A percentile compares a stretch with the other conserved stretches of the same genome.
These are phyloP conservation scores for Sakesphorus luctuosus DNA, from an alignment of 2,113 vertebrate genomes.

Conservation along the genomic window DNA sequence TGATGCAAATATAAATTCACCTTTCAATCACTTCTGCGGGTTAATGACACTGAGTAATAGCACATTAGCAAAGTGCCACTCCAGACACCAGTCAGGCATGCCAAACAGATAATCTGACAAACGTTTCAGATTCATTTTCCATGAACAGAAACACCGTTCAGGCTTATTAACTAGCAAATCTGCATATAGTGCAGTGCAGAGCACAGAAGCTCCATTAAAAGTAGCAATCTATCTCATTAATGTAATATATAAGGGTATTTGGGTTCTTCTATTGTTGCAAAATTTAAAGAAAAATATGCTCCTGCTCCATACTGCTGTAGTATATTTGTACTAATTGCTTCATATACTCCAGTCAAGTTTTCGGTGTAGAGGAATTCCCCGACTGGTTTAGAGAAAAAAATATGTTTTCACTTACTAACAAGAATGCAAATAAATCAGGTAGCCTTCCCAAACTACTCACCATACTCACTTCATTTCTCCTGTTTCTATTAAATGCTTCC, in stretches of 20 bases:
- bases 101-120: constrained; percentile 83
- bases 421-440: not conserved
- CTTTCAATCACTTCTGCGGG: constrained; percentile 79
- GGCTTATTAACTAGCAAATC: constrained; percentile 83
- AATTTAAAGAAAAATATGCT: constrained; percentile 35
- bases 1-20: constrained; percentile 75
- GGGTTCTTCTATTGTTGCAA: constrained; percentile 67
- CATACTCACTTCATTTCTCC: not conserved
- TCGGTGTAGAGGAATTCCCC: constrained; percentile 2
- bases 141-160: constrained; percentile 77
- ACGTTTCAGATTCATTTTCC: constrained; percentile 80
- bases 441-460: not conserved
- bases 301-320: not conserved
- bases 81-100: constrained; percentile 80
- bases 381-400: not conserved
- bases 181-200: constrained; percentile 68
- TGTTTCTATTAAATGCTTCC: constrained; percentile 26
- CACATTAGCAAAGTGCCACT: constrained; percentile 83
- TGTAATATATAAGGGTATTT: constrained; percentile 76
- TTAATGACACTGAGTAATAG: constrained; percentile 87
- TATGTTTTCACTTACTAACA: not conserved
- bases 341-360: not conserved
- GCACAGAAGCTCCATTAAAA: constrained; percentile 71
- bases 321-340: constrained; percentile 69
- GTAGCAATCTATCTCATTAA: constrained; percentile 79